phyloP scores from a whole-genome alignment of 2,797 vertebrate species.

The Sebastes trivittatus region DNA sequence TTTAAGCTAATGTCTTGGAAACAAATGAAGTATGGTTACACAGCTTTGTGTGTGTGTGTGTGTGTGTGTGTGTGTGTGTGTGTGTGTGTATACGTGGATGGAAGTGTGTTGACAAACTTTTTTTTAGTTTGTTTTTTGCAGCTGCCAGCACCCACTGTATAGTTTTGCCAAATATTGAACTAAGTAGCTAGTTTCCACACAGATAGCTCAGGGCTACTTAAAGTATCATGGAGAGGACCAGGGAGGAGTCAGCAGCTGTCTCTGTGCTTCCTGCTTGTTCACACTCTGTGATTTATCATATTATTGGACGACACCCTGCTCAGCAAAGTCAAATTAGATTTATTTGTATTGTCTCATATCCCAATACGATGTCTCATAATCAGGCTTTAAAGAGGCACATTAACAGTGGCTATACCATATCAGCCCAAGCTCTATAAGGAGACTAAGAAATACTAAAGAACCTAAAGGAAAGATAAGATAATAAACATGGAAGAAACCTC shows the following conservation, averaged over 20 bases:
- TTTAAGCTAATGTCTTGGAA: background rate
- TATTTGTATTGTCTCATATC: background rate
- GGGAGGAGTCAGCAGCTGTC: constrained; percentile 51
- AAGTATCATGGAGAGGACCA: constrained; percentile 23
- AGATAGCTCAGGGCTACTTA: constrained; percentile 41
- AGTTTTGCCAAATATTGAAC: constrained; percentile 18
- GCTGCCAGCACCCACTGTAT: background rate
- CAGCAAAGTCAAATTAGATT: constrained; percentile 19
- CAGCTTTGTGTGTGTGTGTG: background rate
- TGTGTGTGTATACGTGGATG: background rate
- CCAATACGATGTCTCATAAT: background rate
- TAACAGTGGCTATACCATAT: background rate
- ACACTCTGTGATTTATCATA: constrained; percentile 52
- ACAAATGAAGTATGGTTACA: background rate
- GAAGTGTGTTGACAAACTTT: background rate
- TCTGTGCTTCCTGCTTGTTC: constrained; percentile 49
- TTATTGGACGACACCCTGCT: constrained; percentile 25
- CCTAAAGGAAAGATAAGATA: background rate
- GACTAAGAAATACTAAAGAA: background rate
- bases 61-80: too few relatives aligned
- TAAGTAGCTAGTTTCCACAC: constrained; percentile 24
- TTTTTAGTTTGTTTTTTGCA: background rate
- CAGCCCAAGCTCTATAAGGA: background rate
- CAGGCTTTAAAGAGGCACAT: constrained; percentile 1
- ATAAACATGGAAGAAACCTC: background rate